phyloP scores from a whole-genome alignment of 1,140 invertebrate genomes.

The Cherax quadricarinatus region DNA sequence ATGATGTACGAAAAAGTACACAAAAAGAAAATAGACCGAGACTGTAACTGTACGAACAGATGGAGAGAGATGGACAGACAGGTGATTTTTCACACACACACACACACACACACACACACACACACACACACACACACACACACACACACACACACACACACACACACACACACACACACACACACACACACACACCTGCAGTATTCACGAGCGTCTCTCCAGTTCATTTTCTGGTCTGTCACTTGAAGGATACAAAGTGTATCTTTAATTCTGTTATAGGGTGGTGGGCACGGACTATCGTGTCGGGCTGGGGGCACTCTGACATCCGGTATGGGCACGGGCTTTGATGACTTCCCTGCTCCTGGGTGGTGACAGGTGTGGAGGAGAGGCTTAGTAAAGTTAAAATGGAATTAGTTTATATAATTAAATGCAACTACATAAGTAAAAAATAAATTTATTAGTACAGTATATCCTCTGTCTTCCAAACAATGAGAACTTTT shows the following conservation, averaged over 20 bases:
- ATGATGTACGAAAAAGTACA: no score
- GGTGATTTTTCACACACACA: no score
- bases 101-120: no score
- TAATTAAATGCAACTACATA: neutral
- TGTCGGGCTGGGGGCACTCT: neutral
- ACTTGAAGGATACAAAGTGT: conserved; percentile 7
- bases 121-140: no score
- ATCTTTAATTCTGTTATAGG: neutral
- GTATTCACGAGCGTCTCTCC: conserved; percentile 9
- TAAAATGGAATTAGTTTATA: neutral
- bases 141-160: no score
- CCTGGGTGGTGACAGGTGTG: neutral
- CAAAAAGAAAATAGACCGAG: no score
- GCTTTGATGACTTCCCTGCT: no score
- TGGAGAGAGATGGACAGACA: no score
- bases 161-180: neutral
- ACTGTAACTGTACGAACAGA: no score
- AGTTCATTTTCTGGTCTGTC: conserved; percentile 7
- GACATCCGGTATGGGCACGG: neutral
- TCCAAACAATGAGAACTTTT: no score
- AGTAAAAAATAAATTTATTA: neutral
- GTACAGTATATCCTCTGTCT: neutral
- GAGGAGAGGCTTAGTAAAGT: neutral
- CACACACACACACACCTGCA: conserved; percentile 22
- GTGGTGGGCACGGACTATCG: neutral